Evolutionary conservation across 2,888 invertebrate species (phyloP).

Genomic region (Watsonalla cultraria): DNA sequence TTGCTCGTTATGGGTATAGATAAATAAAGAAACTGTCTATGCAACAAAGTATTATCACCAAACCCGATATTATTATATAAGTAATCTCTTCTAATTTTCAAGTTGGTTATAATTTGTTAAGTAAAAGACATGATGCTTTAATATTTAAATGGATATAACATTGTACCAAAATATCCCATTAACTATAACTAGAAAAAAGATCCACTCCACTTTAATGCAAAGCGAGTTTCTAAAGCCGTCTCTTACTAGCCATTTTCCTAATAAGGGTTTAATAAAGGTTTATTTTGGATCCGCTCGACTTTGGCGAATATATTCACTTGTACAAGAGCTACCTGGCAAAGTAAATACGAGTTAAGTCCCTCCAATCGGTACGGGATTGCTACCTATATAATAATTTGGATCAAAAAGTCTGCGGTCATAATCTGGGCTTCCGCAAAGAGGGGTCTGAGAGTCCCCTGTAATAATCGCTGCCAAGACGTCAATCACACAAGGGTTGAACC

Average conservation of each 20-base stretch:
- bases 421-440: conserved; percentile 39
- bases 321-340: neutral
- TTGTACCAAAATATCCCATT: too few relatives aligned
- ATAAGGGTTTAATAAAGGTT: neutral
- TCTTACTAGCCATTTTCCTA: neutral
- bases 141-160: too few relatives aligned
- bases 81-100: too few relatives aligned
- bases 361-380: neutral
- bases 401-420: conserved; percentile 39
- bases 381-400: conserved; percentile 14
- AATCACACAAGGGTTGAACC: conserved; percentile 61
- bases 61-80: too few relatives aligned
- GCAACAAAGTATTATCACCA: too few relatives aligned
- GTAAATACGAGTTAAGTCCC: neutral
- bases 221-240: neutral
- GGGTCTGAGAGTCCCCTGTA: conserved; percentile 39
- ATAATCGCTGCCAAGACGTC: conserved; percentile 62
- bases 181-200: neutral
- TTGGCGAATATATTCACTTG: neutral
- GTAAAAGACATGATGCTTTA: too few relatives aligned
- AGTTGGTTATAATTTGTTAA: too few relatives aligned
- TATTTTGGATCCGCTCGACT: neutral
- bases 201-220: neutral
- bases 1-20: too few relatives aligned
- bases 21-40: too few relatives aligned